Evolutionary conservation across 2,113 vertebrate genomes (phyloP).

Genomic region (Nannobrachium achirus): DNA sequence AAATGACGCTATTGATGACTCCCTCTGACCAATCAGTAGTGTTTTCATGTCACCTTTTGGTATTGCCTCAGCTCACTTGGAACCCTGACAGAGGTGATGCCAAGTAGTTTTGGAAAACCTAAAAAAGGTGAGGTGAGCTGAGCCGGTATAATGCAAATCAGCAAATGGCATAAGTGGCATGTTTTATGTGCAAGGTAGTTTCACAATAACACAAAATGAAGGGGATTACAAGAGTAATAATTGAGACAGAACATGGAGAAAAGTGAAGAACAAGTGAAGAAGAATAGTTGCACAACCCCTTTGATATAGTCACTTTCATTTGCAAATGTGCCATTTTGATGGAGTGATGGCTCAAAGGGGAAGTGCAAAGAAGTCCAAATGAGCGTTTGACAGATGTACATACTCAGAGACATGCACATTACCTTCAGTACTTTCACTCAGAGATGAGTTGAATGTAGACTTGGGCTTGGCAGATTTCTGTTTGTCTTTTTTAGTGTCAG

Average conservation of each 20-base stretch:
- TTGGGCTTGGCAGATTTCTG: constrained; percentile 75
- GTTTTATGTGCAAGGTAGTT: neutral
- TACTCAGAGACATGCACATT: constrained; percentile 48
- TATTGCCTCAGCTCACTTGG: too few species aligned
- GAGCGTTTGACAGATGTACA: neutral
- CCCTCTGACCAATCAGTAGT: too few species aligned
- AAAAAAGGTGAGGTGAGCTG: neutral
- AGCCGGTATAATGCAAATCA: neutral
- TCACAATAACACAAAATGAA: neutral
- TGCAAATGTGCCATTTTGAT: too few species aligned
- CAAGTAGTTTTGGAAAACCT: too few species aligned
- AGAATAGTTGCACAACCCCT: too few species aligned
- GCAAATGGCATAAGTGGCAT: neutral
- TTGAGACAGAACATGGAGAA: neutral
- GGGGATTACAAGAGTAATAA: neutral
- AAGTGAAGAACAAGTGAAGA: neutral
- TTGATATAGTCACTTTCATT: too few species aligned
- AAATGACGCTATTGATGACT: too few species aligned
- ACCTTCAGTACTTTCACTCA: constrained; percentile 77
- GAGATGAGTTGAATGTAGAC: constrained; percentile 66
- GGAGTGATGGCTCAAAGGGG: too few species aligned
- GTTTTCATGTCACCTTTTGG: too few species aligned
- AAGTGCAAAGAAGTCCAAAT: too few species aligned
- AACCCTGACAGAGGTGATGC: too few species aligned
- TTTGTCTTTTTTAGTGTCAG: constrained; percentile 82